Evolutionary conservation across 30 jellyfish, hydroid and myxozoan species (phyloP), one percentile per base, ranked within the genome.

Genomic region (Turritopsis dohrnii): DNA sequence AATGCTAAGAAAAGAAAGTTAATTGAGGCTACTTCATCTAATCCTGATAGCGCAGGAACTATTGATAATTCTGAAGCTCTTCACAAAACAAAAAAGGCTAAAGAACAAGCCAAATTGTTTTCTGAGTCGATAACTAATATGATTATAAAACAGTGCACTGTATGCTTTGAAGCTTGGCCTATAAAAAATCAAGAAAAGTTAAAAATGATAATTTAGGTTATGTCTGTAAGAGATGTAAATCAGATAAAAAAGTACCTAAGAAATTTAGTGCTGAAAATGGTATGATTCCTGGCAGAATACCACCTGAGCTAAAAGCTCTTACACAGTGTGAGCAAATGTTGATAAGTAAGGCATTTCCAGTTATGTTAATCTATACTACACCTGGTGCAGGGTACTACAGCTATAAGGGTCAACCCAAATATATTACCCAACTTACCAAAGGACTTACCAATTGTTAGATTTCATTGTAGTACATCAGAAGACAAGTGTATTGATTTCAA

Each of bases 141-240:
- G n/a, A n/a, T n/a, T n/a, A 71, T 71, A 17, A 16, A 71, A 16
- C 28, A 71, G 23, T 83, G 89, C 89, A 9, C 29, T 30, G 79
- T 83, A 66, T 83, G 87, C 29, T 54, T 19, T 71, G 89, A 83
- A 71, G 89, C 89, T 16, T 83, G 89, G 89, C 89, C 89, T 19
- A 8, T 83, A 29, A 83, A 71, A 71, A 17, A 16, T 16, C 28
- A 18, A 17, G 52, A 74, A 21, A 71, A 22, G 16, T 28, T 29
- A 29, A 71, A 19, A n/a, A n/a, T n/a, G n/a, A n/a, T n/a, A n/a
- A n/a, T n/a, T n/a, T n/a, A n/a, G n/a, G n/a, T n/a, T n/a, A n/a
- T n/a, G n/a, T n/a, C n/a, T n/a, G n/a, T n/a, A n/a, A n/a, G n/a
- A 16, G 52, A 16, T 30, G 85, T 27, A 83, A 83, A 71, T 4